Percentiles rank a stretch among this genome's conserved stretches.
Evolutionary conservation across 2,113 vertebrate species (phyloP).

Genomic region (Phalacrocorax brasilianus): DNA sequence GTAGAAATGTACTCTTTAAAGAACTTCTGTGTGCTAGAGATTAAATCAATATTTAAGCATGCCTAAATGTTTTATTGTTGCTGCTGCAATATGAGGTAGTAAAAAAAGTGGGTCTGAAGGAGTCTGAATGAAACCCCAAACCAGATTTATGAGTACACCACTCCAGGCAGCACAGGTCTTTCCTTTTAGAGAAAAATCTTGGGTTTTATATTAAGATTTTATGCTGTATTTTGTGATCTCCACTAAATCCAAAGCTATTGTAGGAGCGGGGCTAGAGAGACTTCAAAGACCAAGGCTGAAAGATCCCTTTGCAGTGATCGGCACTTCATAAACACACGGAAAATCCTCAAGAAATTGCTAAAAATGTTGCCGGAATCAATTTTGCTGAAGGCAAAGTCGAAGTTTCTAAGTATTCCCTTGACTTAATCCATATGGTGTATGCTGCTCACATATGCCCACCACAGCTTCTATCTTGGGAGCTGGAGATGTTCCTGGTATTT

Average conservation of each 20-base stretch:
- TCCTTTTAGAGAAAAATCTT: not conserved
- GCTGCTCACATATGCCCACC: slow-evolving; percentile 55
- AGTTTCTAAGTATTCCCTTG: slow-evolving; percentile 40
- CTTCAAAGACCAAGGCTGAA: slow-evolving; percentile 34
- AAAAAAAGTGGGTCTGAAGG: not conserved
- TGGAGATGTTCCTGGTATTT: slow-evolving; percentile 64
- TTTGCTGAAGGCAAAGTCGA: slow-evolving; percentile 19
- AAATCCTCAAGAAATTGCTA: slow-evolving; percentile 39
- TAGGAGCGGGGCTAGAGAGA: not conserved
- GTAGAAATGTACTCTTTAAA: not conserved
- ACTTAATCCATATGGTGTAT: slow-evolving; percentile 51
- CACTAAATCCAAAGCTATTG: slow-evolving; percentile 1
- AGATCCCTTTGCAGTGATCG: not conserved
- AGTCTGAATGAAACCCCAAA: slow-evolving; percentile 3
- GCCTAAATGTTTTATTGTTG: slow-evolving; percentile 25
- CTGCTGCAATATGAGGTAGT: slow-evolving; percentile 20
- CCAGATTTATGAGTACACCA: not conserved
- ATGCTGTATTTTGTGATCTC: slow-evolving; percentile 10
- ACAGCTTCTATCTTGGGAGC: slow-evolving; percentile 55
- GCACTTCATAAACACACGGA: not conserved
- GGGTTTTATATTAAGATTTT: slow-evolving; percentile 16
- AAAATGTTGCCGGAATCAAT: slow-evolving; percentile 15
- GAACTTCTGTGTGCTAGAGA: not conserved
- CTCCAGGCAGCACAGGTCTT: not conserved
- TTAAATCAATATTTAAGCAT: slow-evolving; percentile 17